Conservation (phyloP, 2,888 invertebrate species). For the Leptinotarsa juncta region DNA sequence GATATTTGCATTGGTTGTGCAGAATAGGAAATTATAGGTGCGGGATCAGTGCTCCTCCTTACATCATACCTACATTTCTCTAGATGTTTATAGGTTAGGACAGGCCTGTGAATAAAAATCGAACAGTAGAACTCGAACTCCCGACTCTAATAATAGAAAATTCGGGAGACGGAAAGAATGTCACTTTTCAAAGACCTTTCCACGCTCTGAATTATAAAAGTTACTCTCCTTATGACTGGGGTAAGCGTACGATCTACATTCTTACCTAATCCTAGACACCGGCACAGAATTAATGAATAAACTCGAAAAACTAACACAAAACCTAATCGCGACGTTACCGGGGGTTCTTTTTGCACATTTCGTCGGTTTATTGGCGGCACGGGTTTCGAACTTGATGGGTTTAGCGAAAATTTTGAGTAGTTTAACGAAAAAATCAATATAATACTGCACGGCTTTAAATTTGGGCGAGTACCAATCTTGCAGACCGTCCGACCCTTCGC, state of each 20-base stretch:
- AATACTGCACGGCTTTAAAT: constrained; percentile 54
- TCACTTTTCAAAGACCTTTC: background rate
- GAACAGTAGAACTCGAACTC: constrained; percentile 7
- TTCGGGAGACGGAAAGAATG: background rate
- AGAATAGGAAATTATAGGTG: constrained; percentile 5
- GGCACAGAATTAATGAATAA: constrained; percentile 42
- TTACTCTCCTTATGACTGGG: background rate
- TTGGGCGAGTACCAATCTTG: constrained; percentile 55
- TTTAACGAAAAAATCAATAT: constrained; percentile 56
- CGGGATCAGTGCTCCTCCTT: constrained; percentile 8
- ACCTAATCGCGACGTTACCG: constrained; percentile 40
- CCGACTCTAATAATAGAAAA: constrained; percentile 17
- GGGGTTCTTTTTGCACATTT: constrained; percentile 31
- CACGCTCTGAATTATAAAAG: background rate
- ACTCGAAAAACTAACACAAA: constrained; percentile 47
- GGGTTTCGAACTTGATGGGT: constrained; percentile 37
- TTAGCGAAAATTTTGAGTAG: constrained; percentile 47
- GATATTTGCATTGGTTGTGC: background rate
- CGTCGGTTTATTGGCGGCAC: constrained; percentile 29
- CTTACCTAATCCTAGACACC: constrained; percentile 50
- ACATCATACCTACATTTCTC: constrained; percentile 1
- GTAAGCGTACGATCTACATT: constrained; percentile 22
- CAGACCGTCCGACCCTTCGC: constrained; percentile 23
- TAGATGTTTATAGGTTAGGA: constrained; percentile 14
- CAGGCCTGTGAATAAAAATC: constrained; percentile 14